These are phyloP conservation scores for Diabrotica balteata DNA, from an alignment of 2,888 invertebrate genomes.

Conservation along the genomic window DNA sequence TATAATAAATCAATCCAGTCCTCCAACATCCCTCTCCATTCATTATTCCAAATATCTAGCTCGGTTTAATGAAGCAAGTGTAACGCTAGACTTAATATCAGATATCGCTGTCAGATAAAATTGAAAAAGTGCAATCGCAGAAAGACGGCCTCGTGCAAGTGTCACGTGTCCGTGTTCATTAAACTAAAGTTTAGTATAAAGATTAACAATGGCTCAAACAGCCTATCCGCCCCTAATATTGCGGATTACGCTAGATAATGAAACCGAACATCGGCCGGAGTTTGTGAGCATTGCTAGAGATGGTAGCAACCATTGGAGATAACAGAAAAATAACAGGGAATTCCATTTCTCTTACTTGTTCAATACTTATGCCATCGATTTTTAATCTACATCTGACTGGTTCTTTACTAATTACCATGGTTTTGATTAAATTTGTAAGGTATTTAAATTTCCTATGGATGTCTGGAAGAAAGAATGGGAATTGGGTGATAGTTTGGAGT, in stretches of 20 bases:
- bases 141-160: constrained; percentile 37
- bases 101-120: constrained; percentile 34
- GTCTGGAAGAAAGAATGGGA: too few species aligned
- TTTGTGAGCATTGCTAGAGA: constrained; percentile 35
- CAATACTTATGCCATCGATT: too few species aligned
- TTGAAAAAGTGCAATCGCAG: constrained; percentile 42
- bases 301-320: background rate
- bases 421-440: too few species aligned
- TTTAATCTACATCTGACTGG: too few species aligned
- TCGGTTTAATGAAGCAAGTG: constrained; percentile 42
- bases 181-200: constrained; percentile 51
- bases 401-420: too few species aligned
- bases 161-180: constrained; percentile 55
- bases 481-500: too few species aligned
- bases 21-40: constrained; percentile 1
- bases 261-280: constrained; percentile 48
- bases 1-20: background rate
- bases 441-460: too few species aligned
- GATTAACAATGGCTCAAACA: constrained; percentile 47
- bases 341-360: too few species aligned
- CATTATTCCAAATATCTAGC: constrained; percentile 25
- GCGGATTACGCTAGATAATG: constrained; percentile 54
- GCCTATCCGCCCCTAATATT: constrained; percentile 53
- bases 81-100: constrained; percentile 38
- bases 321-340: too few species aligned